Base-by-base conservation (phyloP, 2,113 vertebrate genomes). In the Myrmecophaga tridactyla region DNA sequence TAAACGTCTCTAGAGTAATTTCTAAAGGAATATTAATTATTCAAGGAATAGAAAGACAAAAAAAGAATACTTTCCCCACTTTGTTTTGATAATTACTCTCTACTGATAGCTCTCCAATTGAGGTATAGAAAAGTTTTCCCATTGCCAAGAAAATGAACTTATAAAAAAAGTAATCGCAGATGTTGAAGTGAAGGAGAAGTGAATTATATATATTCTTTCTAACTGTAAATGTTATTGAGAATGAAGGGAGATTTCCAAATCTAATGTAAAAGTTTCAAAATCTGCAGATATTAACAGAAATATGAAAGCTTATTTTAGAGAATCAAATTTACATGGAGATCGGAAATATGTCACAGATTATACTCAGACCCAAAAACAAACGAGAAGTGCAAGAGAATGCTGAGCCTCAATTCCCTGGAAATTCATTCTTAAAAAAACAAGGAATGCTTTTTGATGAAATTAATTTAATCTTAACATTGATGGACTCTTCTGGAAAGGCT, bases 21-120 rank as follows among this genome's bases (percentile, higher is more conserved):
- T 92, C 90, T 96, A 96, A 96, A 94, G 62, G 46, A 15, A 70
- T 31, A 95, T 94, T 93, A 92, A 73, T 90, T 94, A 93, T 95
- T 94, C 20, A 95, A 73, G 15, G 36, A 93, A 43, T 21, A 83
- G 17, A 20, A 95, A 77, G 25, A 81, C 78, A 96, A 14, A 78
- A 95, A 84, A 89, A 56, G 2, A 69, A 51, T 75, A 75, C 7
- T 27, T 87, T 85, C 21, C 83, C 36, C 39, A 21, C 29, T 36
- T 4, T 53, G 17, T 80, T 94, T 93, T 88, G 20, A 58, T 92
- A 77, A 25, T 58, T 96, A 63, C 34, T 93, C 34, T 82, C 56
- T 46, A 58, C 76, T 93, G 36, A 27, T 87, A 81, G 20, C 56
- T 81, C 39, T 87, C 36, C 76, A 87, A 67, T 0, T 78, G 43